phyloP scores from a whole-genome alignment of 1,140 invertebrate genomes.

The Saccostrea glomerata region DNA sequence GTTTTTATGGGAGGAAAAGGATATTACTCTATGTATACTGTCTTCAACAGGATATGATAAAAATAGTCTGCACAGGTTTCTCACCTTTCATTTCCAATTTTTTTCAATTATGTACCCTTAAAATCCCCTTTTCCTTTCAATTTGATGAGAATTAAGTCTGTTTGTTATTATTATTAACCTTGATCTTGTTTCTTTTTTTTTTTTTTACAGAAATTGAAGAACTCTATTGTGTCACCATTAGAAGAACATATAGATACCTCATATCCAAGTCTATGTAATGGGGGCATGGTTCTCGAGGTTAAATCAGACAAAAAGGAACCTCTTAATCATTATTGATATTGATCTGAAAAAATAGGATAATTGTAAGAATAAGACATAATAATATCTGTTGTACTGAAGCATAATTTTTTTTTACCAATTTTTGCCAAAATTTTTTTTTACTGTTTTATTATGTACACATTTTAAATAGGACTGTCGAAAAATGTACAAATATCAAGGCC shows the following conservation, averaged over 20 bases:
- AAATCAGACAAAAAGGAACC: neutral
- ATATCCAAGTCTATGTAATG: neutral
- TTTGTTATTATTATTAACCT: neutral
- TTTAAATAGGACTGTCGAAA: too few relatives aligned
- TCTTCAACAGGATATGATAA: too few relatives aligned
- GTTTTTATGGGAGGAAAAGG: too few relatives aligned
- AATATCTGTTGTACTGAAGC: neutral
- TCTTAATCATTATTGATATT: neutral
- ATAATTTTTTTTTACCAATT: too few relatives aligned
- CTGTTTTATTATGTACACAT: too few relatives aligned
- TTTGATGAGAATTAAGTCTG: neutral
- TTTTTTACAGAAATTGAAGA: constrained; percentile 19
- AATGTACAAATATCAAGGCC: too few relatives aligned
- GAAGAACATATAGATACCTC: neutral
- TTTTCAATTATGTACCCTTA: neutral
- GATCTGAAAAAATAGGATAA: neutral
- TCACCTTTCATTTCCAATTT: neutral
- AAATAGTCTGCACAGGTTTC: too few relatives aligned
- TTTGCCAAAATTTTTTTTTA: too few relatives aligned
- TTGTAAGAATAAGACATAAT: neutral
- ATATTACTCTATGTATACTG: too few relatives aligned
- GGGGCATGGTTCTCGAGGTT: neutral
- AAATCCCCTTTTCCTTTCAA: neutral
- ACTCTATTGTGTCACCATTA: constrained; percentile 22
- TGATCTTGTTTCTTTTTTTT: neutral